Evolutionary conservation across 2,113 vertebrate genomes (phyloP).

Genomic region (Gavialis gangeticus): DNA sequence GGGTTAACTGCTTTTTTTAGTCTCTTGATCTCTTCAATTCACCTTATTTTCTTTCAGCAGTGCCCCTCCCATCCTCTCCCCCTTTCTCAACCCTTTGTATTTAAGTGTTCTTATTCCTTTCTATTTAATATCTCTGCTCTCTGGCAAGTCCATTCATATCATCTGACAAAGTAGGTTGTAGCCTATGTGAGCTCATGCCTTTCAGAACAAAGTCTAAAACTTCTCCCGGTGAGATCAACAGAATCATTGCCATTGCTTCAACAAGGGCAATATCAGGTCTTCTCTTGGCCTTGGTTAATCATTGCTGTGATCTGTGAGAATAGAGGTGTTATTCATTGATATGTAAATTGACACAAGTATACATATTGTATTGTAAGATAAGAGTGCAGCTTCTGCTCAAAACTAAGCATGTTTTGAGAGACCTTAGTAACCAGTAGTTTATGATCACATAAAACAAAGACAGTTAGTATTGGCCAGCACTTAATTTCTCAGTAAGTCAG

Average conservation of each 20-base stretch:
- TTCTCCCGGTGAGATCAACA: not conserved
- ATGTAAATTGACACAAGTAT: not conserved
- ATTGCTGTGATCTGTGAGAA: not conserved
- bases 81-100: too few species aligned
- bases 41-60: too few species aligned
- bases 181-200: too few species aligned
- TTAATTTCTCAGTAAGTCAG: slow-evolving; percentile 14
- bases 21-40: too few species aligned
- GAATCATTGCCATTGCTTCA: not conserved
- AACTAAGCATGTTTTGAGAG: not conserved
- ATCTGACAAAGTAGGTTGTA: not conserved
- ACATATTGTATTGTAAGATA: not conserved
- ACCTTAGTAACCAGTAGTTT: not conserved
- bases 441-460: not conserved
- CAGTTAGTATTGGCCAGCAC: not conserved
- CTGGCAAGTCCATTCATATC: too few species aligned
- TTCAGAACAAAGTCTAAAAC: not conserved
- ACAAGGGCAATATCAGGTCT: not conserved
- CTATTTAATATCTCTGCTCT: too few species aligned
- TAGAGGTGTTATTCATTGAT: not conserved
- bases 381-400: not conserved
- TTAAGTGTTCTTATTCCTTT: too few species aligned
- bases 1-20: too few species aligned
- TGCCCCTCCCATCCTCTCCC: too few species aligned
- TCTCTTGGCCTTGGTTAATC: not conserved